These are phyloP conservation scores for Pteropus rufus DNA, from an alignment of 2,797 vertebrate genomes.

Conservation along the genomic window DNA sequence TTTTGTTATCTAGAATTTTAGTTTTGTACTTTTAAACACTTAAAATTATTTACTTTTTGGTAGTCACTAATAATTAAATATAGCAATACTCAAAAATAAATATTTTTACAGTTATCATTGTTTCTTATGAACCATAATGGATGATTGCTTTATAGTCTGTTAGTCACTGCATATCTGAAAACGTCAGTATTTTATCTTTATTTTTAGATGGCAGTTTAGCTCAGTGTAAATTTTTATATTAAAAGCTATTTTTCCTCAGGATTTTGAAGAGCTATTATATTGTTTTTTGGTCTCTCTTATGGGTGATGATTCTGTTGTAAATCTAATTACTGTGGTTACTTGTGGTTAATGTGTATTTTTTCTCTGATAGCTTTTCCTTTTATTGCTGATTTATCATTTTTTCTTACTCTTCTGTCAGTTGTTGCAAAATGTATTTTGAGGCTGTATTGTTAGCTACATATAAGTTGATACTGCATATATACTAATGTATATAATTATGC, in stretches of 20 bases:
- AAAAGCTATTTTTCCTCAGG: not conserved
- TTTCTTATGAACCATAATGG: not conserved
- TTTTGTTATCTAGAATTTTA: slow-evolving; percentile 6
- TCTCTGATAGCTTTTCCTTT: not conserved
- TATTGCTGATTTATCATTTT: not conserved
- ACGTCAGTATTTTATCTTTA: not conserved
- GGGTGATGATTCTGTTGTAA: not conserved
- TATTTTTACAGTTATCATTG: not conserved
- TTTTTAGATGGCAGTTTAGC: not conserved
- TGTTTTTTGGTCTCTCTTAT: not conserved
- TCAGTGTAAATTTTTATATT: not conserved
- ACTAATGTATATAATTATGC: not conserved
- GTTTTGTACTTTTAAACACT: not conserved
- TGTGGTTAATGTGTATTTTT: not conserved
- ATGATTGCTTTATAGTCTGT: not conserved
- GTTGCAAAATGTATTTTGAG: not conserved
- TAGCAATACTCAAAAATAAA: not conserved
- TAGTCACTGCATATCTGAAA: not conserved
- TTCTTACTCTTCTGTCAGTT: not conserved
- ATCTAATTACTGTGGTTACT: not conserved
- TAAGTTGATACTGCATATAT: not conserved
- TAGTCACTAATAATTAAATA: not conserved
- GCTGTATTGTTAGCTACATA: not conserved
- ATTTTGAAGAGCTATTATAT: not conserved
- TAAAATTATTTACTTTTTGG: not conserved